Conservation (phyloP, 2,113 vertebrate species). For the Zeus faber region DNA sequence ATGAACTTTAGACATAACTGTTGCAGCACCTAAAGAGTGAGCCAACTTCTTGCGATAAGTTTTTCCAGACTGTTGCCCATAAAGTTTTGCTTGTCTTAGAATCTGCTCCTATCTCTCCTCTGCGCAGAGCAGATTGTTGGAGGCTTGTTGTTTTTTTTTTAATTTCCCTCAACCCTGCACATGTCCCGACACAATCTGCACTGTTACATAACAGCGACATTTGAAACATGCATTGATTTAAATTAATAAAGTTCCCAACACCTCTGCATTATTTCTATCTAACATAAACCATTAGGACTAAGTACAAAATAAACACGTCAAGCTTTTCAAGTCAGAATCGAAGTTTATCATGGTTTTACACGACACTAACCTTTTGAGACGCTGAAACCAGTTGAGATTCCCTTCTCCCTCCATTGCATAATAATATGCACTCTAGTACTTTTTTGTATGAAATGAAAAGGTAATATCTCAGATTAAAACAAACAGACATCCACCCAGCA, state of each 20-base stretch:
- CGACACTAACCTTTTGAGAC: slow-evolving; percentile 59
- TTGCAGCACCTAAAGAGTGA: slow-evolving; percentile 12
- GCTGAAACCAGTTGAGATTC: slow-evolving; percentile 49
- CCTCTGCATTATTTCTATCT: neutral
- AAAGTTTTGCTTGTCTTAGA: neutral
- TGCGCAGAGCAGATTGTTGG: neutral
- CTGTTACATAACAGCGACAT: slow-evolving; percentile 34
- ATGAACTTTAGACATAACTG: slow-evolving; percentile 52
- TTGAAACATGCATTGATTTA: no score
- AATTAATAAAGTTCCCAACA: neutral
- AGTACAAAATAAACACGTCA: slow-evolving; percentile 22
- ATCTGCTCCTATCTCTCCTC: slow-evolving; percentile 2
- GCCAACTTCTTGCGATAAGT: slow-evolving; percentile 24
- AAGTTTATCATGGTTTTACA: neutral
- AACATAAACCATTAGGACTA: slow-evolving; percentile 5
- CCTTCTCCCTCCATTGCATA: slow-evolving; percentile 49
- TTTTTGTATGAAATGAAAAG: no score
- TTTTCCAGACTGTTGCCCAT: neutral
- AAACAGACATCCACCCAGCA: slow-evolving; percentile 36
- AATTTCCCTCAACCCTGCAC: slow-evolving; percentile 30
- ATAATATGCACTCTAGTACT: no score
- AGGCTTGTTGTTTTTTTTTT: neutral
- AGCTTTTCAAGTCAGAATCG: slow-evolving; percentile 30
- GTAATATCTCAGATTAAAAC: no score
- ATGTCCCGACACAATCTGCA: slow-evolving; percentile 3